Evolutionary conservation across 2,113 vertebrate genomes (phyloP).

Genomic region (Sardina pilchardus): DNA sequence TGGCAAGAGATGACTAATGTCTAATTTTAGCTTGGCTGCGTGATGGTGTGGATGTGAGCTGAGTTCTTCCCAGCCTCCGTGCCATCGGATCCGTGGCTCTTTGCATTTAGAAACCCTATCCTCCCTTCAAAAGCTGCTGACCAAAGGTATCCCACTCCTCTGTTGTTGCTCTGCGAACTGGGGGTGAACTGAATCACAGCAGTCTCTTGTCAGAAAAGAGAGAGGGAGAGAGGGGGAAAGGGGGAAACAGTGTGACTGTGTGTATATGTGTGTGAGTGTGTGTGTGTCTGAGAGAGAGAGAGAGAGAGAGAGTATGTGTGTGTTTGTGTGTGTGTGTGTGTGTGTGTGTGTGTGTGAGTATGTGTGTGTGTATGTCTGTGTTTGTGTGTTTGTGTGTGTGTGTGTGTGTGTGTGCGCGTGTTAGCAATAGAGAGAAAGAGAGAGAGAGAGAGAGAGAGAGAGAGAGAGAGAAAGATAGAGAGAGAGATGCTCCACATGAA

Average conservation of each 20-base stretch:
- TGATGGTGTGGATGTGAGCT: not conserved
- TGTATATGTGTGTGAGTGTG: not conserved
- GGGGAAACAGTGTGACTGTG: not conserved
- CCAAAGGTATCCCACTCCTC: constrained; percentile 7
- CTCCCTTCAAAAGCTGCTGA: constrained; percentile 1
- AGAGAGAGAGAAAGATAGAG: not conserved
- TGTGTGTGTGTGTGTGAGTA: not conserved
- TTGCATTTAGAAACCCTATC: constrained; percentile 14
- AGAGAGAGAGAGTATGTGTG: not conserved
- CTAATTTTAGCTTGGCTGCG: not conserved
- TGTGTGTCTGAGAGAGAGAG: not conserved
- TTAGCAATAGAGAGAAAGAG: not conserved
- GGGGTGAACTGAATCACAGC: not conserved
- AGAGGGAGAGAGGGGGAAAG: not conserved
- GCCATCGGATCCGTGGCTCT: not conserved
- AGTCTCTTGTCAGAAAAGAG: not conserved
- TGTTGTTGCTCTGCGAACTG: not conserved
- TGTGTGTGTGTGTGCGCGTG: not conserved
- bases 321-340: not conserved
- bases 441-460: not conserved
- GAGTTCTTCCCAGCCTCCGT: not conserved
- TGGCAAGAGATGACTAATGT: not conserved
- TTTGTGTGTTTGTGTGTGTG: not conserved
- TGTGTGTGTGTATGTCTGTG: not conserved
- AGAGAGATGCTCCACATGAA: not conserved